These are phyloP conservation scores for Dascillus cervinus DNA, from an alignment of 2,888 invertebrate genomes.

Conservation along the genomic window DNA sequence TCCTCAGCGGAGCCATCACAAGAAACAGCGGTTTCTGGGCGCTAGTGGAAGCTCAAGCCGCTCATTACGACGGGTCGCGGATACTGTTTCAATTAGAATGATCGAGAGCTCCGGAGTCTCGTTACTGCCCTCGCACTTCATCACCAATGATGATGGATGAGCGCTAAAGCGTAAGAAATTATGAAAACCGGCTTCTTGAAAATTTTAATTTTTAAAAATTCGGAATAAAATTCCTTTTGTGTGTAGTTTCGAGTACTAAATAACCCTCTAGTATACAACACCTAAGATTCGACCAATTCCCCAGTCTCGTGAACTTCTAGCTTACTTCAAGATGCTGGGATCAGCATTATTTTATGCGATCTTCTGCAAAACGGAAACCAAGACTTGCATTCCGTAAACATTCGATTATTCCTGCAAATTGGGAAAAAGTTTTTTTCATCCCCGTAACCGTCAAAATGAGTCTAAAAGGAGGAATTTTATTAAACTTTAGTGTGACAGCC, in stretches of 20 bases:
- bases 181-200: constrained; percentile 1
- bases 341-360: constrained; percentile 14
- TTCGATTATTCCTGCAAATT: too few relatives aligned
- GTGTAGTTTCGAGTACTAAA: constrained; percentile 17
- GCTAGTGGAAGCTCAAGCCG: constrained; percentile 29
- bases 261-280: constrained; percentile 26
- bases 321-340: constrained; percentile 15
- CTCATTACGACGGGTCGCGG: constrained; percentile 34
- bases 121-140: constrained; percentile 37
- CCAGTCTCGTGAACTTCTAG: constrained; percentile 25
- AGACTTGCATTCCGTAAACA: too few relatives aligned
- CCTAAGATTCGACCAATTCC: constrained; percentile 24
- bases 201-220: neutral
- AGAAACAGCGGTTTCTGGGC: constrained; percentile 26
- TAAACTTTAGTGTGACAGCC: constrained; percentile 43
- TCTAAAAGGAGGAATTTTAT: constrained; percentile 39
- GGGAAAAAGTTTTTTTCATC: too few relatives aligned
- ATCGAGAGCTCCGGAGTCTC: constrained; percentile 40
- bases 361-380: constrained; percentile 11
- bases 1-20: constrained; percentile 34
- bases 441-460: too few relatives aligned
- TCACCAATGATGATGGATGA: constrained; percentile 38
- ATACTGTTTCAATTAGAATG: constrained; percentile 44
- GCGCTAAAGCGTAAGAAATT: constrained; percentile 5
- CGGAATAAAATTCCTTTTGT: too few relatives aligned